Evolutionary conservation across 2,888 invertebrate genomes (phyloP), one percentile per base, ranked within the genome.

Genomic region (Minunthozetes semirufus): DNA sequence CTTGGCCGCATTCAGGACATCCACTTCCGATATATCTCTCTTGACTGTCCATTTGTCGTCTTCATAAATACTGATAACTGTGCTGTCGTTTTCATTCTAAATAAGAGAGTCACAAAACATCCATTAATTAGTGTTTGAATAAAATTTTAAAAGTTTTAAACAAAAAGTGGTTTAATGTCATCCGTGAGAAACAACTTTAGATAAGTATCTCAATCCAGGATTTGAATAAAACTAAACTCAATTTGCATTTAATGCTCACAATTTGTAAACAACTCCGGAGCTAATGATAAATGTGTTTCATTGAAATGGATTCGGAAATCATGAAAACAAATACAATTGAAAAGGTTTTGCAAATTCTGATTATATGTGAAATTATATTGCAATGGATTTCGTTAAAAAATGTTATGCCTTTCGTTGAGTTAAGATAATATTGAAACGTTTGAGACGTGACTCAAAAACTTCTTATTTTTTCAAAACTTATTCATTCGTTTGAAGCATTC

Each of bases 1-100:
- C 48, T 71, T 74, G 15, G 70, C 74, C 4, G 74, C 48, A 17
- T 22, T 27, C 15, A 74, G 27, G 19, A 74, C 13, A 15, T 74
- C 74, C 42, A 74, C 27, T 4, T 70, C 22, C 1, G 25, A 1
- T 17, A 74, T 11, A 17, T 68, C 17, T 15, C 17, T 6, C 8
- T 11, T 63, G 17, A 33, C 33, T 33, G 29, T 63, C 63, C 63
- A 63, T 33, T 63, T 15, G 13, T 74, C 22, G 50, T 74, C 46
- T 19, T 74, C 70, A 15, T 70, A 68, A 15, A 70, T 50, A 25
- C 27, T 70, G 17, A 74, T 27, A 19, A 70, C n/a, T 46, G 50
- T 17, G 27, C 68, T 46, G 50, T 74, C 70, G 13, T 38, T 38
- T 33, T 38, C 25, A 68, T 38, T 13, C 73, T 73, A 33, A 25